These are phyloP conservation scores for Spisula solida DNA, from an alignment of 2,888 invertebrate species.

Conservation along the genomic window DNA sequence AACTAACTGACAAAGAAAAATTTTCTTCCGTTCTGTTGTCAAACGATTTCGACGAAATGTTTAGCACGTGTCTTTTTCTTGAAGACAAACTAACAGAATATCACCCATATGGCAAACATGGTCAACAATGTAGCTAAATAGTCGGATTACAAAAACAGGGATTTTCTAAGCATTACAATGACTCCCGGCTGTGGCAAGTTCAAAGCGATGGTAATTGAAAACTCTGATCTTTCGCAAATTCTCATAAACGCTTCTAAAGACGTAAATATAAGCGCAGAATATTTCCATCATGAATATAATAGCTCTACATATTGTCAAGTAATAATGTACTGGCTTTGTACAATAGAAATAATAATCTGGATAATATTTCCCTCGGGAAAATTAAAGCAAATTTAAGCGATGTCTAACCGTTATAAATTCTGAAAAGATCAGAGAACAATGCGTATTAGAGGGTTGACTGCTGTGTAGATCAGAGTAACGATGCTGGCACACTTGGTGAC, in stretches of 20 bases:
- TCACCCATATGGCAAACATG: not conserved
- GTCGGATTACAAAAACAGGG: slow-evolving; percentile 9
- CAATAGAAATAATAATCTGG: slow-evolving; percentile 1
- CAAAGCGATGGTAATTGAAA: slow-evolving; percentile 12
- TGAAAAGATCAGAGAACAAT: not conserved
- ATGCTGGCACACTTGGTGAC: no score
- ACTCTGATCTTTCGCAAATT: not conserved
- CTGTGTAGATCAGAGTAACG: not conserved
- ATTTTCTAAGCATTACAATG: slow-evolving; percentile 2
- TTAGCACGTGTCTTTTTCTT: slow-evolving; percentile 4
- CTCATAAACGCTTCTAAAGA: slow-evolving; percentile 2
- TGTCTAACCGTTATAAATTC: not conserved
- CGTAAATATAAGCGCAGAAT: not conserved
- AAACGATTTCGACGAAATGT: not conserved
- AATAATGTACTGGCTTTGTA: slow-evolving; percentile 24
- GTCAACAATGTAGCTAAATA: not conserved
- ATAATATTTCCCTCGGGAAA: slow-evolving; percentile 7
- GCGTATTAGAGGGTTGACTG: not conserved
- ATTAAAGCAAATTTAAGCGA: slow-evolving; percentile 13
- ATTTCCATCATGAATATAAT: not conserved
- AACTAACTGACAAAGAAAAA: slow-evolving; percentile 15
- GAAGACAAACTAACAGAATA: not conserved
- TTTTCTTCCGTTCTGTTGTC: slow-evolving; percentile 4
- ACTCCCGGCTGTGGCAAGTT: slow-evolving; percentile 2
- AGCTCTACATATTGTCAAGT: not conserved